A percentile compares a stretch with the other conserved stretches of the same genome.
phyloP scores from a whole-genome alignment of 2,113 vertebrate genomes.

The Rhinolophus ferrumequinum region DNA sequence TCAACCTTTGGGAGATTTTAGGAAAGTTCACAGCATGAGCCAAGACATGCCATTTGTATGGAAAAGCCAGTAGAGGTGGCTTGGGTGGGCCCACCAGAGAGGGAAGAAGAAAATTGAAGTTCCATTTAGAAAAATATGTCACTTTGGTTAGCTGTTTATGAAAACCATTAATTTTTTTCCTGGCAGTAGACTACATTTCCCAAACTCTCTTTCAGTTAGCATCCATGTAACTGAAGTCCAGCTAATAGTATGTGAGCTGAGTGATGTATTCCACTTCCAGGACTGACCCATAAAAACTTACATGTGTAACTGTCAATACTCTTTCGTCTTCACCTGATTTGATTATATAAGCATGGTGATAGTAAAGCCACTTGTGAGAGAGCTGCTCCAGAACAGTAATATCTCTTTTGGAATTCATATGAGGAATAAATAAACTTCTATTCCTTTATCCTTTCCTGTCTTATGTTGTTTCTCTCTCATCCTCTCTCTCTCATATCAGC shows the following conservation, averaged over 20 bases:
- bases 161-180: background rate
- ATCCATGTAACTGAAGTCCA: background rate
- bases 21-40: no score
- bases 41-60: no score
- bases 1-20: no score
- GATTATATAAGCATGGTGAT: background rate
- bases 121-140: background rate
- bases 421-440: background rate
- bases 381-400: background rate
- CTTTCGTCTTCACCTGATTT: background rate
- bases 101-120: background rate
- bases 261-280: background rate
- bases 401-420: background rate
- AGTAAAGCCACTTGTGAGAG: background rate
- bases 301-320: background rate
- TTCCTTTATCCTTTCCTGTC: background rate
- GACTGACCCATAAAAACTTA: background rate
- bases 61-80: no score
- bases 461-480: background rate
- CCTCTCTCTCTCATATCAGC: background rate
- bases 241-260: background rate
- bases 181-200: background rate
- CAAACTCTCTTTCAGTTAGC: background rate
- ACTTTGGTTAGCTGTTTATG: background rate
- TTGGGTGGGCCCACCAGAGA: background rate